Conservation (phyloP, 2,113 vertebrate genomes). For the Tichodroma muraria region DNA sequence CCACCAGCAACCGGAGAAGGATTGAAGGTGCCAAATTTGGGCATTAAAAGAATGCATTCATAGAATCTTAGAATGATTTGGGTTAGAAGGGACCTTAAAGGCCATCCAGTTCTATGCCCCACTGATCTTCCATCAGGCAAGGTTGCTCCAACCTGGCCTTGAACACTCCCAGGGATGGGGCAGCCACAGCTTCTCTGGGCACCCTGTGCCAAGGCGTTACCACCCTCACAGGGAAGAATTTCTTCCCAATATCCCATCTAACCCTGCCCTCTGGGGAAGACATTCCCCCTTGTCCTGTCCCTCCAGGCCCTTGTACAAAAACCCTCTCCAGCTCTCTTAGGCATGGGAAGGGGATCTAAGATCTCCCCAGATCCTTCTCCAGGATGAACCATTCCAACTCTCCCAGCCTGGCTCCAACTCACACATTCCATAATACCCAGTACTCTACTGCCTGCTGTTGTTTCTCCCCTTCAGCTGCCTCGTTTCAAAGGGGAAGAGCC, state of each 20-base stretch:
- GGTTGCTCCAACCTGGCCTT: not conserved
- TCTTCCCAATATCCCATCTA: not conserved
- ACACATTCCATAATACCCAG: not conserved
- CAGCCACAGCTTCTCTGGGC: not conserved
- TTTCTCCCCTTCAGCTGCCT: not conserved
- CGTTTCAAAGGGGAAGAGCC: not conserved
- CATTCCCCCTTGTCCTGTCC: not conserved
- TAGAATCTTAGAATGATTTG: not conserved
- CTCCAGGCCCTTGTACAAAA: not conserved
- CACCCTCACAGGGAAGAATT: not conserved
- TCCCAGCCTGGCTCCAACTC: not conserved
- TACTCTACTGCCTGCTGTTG: rapidly evolving
- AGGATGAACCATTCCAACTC: not conserved
- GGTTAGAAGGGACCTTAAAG: not conserved
- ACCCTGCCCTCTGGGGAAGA: not conserved
- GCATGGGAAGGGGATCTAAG: not conserved
- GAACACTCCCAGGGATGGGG: not conserved
- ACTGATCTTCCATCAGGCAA: not conserved
- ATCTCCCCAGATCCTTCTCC: not conserved
- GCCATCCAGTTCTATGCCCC: not conserved
- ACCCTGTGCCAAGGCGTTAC: not conserved
- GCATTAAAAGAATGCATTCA: not conserved
- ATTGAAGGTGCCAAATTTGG: not conserved
- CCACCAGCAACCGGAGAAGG: not conserved
- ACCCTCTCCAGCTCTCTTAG: not conserved